Conservation (phyloP, 2,797 vertebrate genomes). For the Typhlichthys subterraneus region DNA sequence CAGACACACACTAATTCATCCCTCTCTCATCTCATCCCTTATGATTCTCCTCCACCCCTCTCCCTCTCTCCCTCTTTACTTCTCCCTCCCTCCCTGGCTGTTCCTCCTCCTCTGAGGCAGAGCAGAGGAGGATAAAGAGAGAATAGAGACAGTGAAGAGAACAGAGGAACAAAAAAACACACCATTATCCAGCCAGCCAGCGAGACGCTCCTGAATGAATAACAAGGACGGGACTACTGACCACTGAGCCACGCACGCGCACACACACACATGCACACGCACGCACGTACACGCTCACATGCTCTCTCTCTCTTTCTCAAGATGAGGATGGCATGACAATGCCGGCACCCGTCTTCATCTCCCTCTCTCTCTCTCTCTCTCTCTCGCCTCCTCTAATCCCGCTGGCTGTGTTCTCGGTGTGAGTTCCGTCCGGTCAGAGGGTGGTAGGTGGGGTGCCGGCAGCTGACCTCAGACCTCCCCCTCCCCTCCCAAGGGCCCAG, state of each 20-base stretch:
- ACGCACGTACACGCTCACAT: no score
- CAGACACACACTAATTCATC: slow-evolving; percentile 41
- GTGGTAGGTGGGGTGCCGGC: slow-evolving; percentile 30
- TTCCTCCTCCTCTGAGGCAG: slow-evolving; percentile 34
- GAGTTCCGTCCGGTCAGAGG: slow-evolving; percentile 37
- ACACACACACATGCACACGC: no score
- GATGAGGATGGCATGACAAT: slow-evolving; percentile 35
- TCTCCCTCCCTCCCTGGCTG: slow-evolving; percentile 8
- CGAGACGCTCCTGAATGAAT: slow-evolving; percentile 65
- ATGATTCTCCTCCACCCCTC: slow-evolving; percentile 61
- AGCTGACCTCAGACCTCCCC: slow-evolving; percentile 54
- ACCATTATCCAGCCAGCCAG: slow-evolving; percentile 66
- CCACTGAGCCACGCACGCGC: slow-evolving; percentile 39
- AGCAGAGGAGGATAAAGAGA: slow-evolving; percentile 77
- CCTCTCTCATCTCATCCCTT: slow-evolving; percentile 65
- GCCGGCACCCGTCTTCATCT: slow-evolving; percentile 33
- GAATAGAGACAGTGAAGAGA: slow-evolving; percentile 52
- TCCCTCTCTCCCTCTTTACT: slow-evolving; percentile 22
- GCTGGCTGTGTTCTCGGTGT: slow-evolving; percentile 23
- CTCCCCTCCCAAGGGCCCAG: slow-evolving; percentile 40
- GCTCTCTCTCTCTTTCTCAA: no score
- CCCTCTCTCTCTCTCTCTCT: slow-evolving; percentile 23
- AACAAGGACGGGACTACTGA: slow-evolving; percentile 72
- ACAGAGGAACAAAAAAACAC: slow-evolving; percentile 52
- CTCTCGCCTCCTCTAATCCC: slow-evolving; percentile 28